Base-by-base conservation (phyloP, 2,888 invertebrate species). In the Vannuccia rotundouncinata region DNA sequence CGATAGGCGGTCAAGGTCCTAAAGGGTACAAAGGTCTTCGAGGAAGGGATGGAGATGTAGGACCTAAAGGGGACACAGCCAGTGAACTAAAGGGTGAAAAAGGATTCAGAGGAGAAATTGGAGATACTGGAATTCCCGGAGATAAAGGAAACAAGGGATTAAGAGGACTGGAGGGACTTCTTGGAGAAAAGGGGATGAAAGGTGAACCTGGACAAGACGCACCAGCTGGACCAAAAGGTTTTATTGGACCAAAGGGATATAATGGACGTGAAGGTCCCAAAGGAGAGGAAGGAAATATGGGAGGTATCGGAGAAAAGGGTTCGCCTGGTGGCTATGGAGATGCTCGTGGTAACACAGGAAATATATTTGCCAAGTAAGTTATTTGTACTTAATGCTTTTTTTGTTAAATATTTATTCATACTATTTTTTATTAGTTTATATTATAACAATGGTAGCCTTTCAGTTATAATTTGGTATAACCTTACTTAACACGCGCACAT, bases 81-180 rank as follows among this genome's bases (percentile, higher is more conserved):
- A 60, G 59, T 2, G 78, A 60, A 22, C 25, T 66, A 25, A 22
- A 22, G 17, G 78, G 78, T 5, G 78, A 60, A 74, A 59, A 60
- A 59, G 78, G 78, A 27, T 2, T 22, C n/a, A 78, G 59, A 60
- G 78, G 78, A 27, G 78, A 78, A 17, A 78, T 78, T 45, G 78
- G 78, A 28, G 2, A 27, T 1, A 59, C 1, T 28, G 78, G 78
- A 1, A 17, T 27, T 10, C 59, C 59, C 2, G 78, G 78, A 27
- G 1, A 74, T 59, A 74, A 27, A n/a, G 78, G 78, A 59, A 25
- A 27, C n/a, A 78, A 78, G 59, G 78, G 78, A n/a, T 1, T 27
- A 0, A 30, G 17, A 10, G 78, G 78, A 59, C 59, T 60, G 27
- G 25, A 60, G 29, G 78, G 78, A 5, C 27, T 60, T 25, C 27